A percentile compares a stretch with the other conserved stretches of the same genome.
Evolutionary conservation across 2,113 vertebrate species (phyloP).

Genomic region (Cheirogaleus medius): DNA sequence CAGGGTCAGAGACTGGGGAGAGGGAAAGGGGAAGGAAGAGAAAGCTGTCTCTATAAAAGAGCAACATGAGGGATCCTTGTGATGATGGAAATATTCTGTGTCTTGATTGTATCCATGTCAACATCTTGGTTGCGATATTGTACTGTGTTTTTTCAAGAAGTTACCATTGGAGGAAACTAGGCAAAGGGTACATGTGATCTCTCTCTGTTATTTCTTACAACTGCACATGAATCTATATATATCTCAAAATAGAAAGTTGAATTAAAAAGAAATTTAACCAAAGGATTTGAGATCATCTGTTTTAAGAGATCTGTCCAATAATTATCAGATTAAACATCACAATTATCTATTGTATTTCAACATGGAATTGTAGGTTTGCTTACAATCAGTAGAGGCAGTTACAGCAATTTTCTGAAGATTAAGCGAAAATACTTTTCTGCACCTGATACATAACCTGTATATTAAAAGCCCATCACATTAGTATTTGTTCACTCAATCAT

Average conservation of each 20-base stretch:
- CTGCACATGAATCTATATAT: not conserved
- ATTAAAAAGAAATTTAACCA: not conserved
- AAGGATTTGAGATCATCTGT: not conserved
- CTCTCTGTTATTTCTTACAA: not conserved
- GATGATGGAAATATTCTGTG: not conserved
- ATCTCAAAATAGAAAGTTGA: not conserved
- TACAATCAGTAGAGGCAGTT: not conserved
- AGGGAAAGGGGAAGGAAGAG: not conserved
- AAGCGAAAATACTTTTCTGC: not conserved
- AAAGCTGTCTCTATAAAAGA: not conserved
- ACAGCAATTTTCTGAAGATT: not conserved
- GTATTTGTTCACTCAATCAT: not conserved
- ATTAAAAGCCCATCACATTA: not conserved
- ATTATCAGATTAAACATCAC: not conserved
- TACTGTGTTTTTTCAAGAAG: not conserved
- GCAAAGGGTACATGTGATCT: not conserved
- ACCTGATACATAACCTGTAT: not conserved
- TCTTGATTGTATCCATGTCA: not conserved
- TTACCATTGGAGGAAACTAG: not conserved
- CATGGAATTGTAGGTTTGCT: not conserved
- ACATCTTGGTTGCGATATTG: not conserved
- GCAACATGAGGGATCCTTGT: not conserved
- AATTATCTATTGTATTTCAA: not conserved
- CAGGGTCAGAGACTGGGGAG: accelerated
- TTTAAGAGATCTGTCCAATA: not conserved